These are phyloP conservation scores for Pollenia griseotomentosa DNA, from an alignment of 2,888 invertebrate genomes.

Conservation along the genomic window DNA sequence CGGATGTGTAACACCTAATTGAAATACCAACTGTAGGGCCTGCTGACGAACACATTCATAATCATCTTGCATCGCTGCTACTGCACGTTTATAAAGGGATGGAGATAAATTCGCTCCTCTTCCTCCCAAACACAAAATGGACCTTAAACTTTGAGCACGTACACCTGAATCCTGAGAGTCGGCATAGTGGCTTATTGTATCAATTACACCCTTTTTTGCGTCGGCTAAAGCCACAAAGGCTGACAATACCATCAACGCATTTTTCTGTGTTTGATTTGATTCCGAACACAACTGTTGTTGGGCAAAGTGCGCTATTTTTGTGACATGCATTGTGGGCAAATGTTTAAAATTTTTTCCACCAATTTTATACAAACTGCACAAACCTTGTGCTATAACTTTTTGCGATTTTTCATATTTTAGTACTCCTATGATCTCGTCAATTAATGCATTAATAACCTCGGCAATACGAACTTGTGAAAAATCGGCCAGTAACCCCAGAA, in stretches of 20 bases:
- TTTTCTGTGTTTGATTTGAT: conserved; percentile 83
- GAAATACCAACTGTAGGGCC: conserved; percentile 93
- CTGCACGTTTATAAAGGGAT: conserved; percentile 87
- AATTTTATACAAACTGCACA: conserved; percentile 82
- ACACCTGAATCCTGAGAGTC: conserved; percentile 96
- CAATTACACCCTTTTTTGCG: conserved; percentile 87
- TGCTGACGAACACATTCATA: conserved; percentile 96
- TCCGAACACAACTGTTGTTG: conserved; percentile 81
- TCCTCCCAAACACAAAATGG: conserved; percentile 92
- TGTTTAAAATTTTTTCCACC: conserved; percentile 78
- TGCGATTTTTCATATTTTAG: conserved; percentile 82
- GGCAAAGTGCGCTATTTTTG: conserved; percentile 82
- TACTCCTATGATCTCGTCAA: conserved; percentile 82
- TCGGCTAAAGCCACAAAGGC: conserved; percentile 84
- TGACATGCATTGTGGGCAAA: conserved; percentile 80
- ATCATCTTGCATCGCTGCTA: conserved; percentile 93
- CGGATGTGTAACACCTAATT: conserved; percentile 93
- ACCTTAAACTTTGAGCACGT: conserved; percentile 93
- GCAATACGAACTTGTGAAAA: conserved; percentile 79
- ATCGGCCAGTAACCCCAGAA: conserved; percentile 80
- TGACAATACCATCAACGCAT: conserved; percentile 82
- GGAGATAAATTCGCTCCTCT: conserved; percentile 92
- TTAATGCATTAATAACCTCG: conserved; percentile 79
- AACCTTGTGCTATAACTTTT: conserved; percentile 83
- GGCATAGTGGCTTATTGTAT: conserved; percentile 93